Percentiles rank a stretch among this genome's conserved stretches.
Evolutionary conservation across 1,140 invertebrate genomes (phyloP).

Genomic region (Trissolcus basalis): DNA sequence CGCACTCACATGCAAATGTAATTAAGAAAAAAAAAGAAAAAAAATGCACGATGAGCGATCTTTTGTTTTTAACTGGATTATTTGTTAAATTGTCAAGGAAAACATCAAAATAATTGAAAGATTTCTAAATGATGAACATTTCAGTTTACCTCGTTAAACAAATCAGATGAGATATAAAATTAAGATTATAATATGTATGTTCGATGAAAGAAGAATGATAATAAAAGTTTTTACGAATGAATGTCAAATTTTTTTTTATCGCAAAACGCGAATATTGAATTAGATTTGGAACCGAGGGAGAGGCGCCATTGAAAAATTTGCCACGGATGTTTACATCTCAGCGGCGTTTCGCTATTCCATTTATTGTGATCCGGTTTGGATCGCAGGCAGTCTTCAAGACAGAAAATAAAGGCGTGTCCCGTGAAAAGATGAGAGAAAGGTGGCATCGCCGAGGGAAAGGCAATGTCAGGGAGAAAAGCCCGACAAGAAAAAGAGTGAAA

Average conservation of each 20-base stretch:
- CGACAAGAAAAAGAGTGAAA: conserved; percentile 64
- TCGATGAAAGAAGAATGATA: no score
- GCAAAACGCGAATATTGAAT: conserved; percentile 1
- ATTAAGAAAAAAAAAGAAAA: no score
- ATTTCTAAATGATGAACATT: no score
- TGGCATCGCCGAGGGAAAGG: conserved; percentile 34
- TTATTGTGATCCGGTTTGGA: conserved; percentile 53
- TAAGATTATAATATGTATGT: no score
- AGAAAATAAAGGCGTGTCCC: conserved; percentile 62
- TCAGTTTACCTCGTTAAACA: no score
- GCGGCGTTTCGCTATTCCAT: conserved; percentile 44
- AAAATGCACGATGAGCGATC: no score
- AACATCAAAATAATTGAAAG: no score
- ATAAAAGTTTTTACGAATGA: no score
- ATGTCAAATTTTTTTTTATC: no score
- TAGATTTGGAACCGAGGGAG: conserved; percentile 14
- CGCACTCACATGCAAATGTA: not conserved
- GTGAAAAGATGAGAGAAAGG: conserved; percentile 64
- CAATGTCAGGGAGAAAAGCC: conserved; percentile 22
- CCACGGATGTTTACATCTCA: conserved; percentile 44
- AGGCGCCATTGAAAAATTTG: conserved; percentile 42
- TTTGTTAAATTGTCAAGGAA: no score
- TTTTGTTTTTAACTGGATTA: no score
- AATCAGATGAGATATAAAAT: no score
- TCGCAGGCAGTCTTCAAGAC: conserved; percentile 25